Evolutionary conservation across 1,140 invertebrate species (phyloP), one percentile per base, ranked within the genome.

Genomic region (Hyles euphorbiae): DNA sequence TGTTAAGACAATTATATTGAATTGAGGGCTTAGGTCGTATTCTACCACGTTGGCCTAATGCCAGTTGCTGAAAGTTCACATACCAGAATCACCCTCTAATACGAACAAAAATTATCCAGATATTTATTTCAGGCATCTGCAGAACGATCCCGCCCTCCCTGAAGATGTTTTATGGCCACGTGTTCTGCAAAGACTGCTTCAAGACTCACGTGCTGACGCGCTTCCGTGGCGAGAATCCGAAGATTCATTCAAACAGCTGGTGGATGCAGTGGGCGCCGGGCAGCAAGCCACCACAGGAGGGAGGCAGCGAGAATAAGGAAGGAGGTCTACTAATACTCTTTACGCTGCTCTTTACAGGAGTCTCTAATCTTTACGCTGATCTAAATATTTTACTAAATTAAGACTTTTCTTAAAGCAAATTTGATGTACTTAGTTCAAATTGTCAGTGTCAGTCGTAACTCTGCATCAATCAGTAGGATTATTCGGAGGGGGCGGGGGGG

Each of bases 101-200:
- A 22, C 22, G 22, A 22, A 22, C 22, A 22, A 22, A 22, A 32
- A 32, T 11, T 22, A 11, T 22, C n/a, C 5, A 7, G n/a, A 12
- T 44, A 5, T 12, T 5, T 48, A 12, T 70, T 65, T 5, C 53
- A 87, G 84, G 83, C 58, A 70, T 86, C 22, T 87, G 84, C 59
- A 71, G 78, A 56, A 78, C 64, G 0, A 77, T 85, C 51, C 84
- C 84, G 5, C 70, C 68, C 0, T 71, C 74, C 5, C 49, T 85
- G 40, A 87, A 87, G 57, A 82, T 86, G 81, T 87, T 86, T 50
- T 86, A 87, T 57, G 84, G 84, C 5, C 82, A 84, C 44, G 80
- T 87, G 4, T 87, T 87, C 53, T 87, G 84, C 55, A 74, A 67
- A 5, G 77, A 84, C 10, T 87, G 84, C 57, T 87, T 87, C 58